A percentile compares a stretch with the other conserved stretches of the same genome.
Conservation (phyloP, 92 coral and sea anemone species). For the Zoanthus gigantus region DNA sequence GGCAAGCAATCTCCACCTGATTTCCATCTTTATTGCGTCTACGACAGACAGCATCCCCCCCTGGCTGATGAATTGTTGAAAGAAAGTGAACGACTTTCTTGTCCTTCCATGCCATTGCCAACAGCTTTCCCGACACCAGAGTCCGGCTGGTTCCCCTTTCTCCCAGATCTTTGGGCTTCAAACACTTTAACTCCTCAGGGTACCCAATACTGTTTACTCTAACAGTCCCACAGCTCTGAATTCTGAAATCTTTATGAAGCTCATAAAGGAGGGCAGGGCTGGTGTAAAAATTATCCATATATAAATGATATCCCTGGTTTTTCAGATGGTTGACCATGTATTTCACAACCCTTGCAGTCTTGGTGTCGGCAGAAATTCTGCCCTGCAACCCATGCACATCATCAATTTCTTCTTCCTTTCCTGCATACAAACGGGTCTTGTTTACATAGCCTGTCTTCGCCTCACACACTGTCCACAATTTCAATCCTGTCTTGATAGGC, state of each 20-base stretch:
- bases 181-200: neutral
- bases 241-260: constrained; percentile 11
- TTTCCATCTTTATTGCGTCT: constrained; percentile 9
- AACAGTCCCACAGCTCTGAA: constrained; percentile 15
- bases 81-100: constrained; percentile 16
- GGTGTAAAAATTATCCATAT: constrained; percentile 46
- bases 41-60: neutral
- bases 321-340: constrained; percentile 24
- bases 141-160: neutral
- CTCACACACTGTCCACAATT: constrained; percentile 30
- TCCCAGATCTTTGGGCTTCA: neutral
- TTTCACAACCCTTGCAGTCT: constrained; percentile 16
- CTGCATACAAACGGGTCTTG: constrained; percentile 16
- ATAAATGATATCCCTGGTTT: constrained; percentile 47
- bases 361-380: neutral
- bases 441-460: constrained; percentile 15
- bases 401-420: neutral
- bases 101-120: constrained; percentile 25
- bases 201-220: neutral
- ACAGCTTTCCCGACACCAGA: constrained; percentile 9
- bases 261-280: constrained; percentile 1
- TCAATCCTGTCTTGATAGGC: constrained; percentile 11
- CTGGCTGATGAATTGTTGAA: constrained; percentile 36
- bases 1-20: neutral
- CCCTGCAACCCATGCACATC: neutral